These are phyloP conservation scores for Trichomalopsis sarcophagae DNA, from an alignment of 1,140 invertebrate genomes.

Conservation along the genomic window DNA sequence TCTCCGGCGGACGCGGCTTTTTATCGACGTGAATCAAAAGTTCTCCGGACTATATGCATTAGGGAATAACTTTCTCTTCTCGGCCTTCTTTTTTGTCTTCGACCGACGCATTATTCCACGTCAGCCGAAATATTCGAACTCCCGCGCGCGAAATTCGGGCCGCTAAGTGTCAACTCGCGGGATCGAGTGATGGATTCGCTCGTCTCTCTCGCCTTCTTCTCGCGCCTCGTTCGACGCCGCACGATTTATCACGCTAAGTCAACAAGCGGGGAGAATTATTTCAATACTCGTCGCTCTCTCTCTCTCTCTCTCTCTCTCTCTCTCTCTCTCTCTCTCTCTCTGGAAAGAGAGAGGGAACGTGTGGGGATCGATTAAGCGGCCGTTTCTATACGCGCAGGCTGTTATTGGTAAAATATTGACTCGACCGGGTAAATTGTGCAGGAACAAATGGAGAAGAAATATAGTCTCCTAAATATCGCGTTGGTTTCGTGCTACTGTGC, in stretches of 20 bases:
- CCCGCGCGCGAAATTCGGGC: background rate
- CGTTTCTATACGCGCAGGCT: background rate
- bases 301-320: too few species aligned
- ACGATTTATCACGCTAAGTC: slow-evolving; percentile 38
- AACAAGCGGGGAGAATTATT: slow-evolving; percentile 39
- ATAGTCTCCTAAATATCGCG: background rate
- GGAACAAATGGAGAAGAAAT: background rate
- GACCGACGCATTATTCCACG: slow-evolving; percentile 24
- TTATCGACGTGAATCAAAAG: slow-evolving; percentile 51
- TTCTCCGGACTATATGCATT: slow-evolving; percentile 19
- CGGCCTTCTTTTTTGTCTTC: slow-evolving; percentile 14
- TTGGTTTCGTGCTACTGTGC: background rate
- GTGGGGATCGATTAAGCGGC: slow-evolving; percentile 3
- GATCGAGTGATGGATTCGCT: slow-evolving; percentile 32
- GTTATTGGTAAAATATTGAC: slow-evolving; percentile 41
- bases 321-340: too few species aligned
- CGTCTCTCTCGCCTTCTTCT: background rate
- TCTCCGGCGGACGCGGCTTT: background rate
- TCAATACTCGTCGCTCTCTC: background rate
- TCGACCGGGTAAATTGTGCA: background rate
- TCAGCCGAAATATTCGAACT: slow-evolving; percentile 24
- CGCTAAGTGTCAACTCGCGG: slow-evolving; percentile 2
- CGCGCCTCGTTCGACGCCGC: background rate
- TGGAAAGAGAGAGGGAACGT: background rate
- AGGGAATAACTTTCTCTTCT: background rate